Base-by-base conservation (phyloP, 2,797 vertebrate genomes). In the Siniperca scherzeri region DNA sequence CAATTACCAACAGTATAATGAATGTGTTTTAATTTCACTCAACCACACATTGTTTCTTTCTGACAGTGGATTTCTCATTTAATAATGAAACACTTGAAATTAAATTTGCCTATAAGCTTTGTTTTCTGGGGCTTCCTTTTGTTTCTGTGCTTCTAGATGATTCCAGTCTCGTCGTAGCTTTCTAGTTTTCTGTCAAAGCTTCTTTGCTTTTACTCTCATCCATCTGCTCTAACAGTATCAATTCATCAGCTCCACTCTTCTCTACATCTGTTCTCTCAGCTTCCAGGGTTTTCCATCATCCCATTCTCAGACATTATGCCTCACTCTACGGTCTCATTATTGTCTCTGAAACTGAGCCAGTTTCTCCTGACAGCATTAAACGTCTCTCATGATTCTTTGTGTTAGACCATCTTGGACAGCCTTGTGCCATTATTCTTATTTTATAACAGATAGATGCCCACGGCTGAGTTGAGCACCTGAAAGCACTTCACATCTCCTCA, bases 331-430 rank as follows among this genome's bases (percentile, higher is more conserved):
- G 77, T 78, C 86, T 90, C 90, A 85, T 93, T 91, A 90, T 84
- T 78, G 85, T 87, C 87, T 82, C 53, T 81, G 78, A 90, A 90
- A 80, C 82, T 11, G 86, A 93, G 84, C 82, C 83, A 56, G 83
- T 86, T 87, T 87, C 88, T 92, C 90, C 82, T 82, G 88, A 92
- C 91, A 84, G 85, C 87, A 67, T 90, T 91, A 90, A 93, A 90
- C 75, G 76, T 82, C 87, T 82, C 88, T 88, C 88, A 90, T 90
- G 91, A 86, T 86, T 92, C 92, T 91, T 89, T 81, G 90, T 87
- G 82, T 89, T 71, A 48, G 67, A 82, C 74, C 72, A 19, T 84
- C 67, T 84, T 56, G 69, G 89, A 86, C 82, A 82, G 74, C 75
- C 79, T 0, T 60, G 78, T 44, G 66, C 69, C 64, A 92, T 90